Evolutionary conservation across 2,797 vertebrate genomes (phyloP).

Genomic region (Hydrocynus forskahlii): DNA sequence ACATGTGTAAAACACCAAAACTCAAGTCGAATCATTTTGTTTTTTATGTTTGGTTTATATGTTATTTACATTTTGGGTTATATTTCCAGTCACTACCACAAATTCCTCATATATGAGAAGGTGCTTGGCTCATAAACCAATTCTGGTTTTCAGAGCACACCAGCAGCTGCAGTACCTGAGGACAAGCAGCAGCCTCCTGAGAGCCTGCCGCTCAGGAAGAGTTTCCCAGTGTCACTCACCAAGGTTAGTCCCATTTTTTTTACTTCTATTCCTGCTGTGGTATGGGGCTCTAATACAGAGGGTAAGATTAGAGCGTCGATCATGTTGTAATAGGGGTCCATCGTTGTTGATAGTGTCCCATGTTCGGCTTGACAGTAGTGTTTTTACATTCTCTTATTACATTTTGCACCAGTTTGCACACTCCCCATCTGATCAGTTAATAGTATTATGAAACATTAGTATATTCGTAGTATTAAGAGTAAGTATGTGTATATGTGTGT

Average conservation of each 20-base stretch:
- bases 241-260: constrained; percentile 42
- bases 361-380: background rate
- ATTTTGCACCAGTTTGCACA: too few relatives aligned
- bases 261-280: background rate
- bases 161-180: constrained; percentile 30
- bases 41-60: background rate
- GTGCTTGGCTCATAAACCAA: background rate
- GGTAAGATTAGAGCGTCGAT: too few relatives aligned
- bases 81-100: too few relatives aligned
- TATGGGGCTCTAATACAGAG: background rate
- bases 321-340: too few relatives aligned
- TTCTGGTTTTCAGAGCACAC: constrained; percentile 19
- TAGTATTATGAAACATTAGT: background rate
- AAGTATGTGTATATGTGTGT: background rate
- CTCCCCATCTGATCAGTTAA: background rate
- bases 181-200: constrained; percentile 54
- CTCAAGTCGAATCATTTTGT: background rate
- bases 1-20: too few relatives aligned
- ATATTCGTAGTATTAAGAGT: background rate
- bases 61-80: background rate
- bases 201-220: constrained; percentile 53
- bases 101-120: too few relatives aligned
- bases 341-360: background rate
- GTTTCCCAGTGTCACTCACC: constrained; percentile 34
- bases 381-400: background rate